Conservation (phyloP, 1,140 invertebrate genomes). For the Pogonomyrmex barbatus region DNA sequence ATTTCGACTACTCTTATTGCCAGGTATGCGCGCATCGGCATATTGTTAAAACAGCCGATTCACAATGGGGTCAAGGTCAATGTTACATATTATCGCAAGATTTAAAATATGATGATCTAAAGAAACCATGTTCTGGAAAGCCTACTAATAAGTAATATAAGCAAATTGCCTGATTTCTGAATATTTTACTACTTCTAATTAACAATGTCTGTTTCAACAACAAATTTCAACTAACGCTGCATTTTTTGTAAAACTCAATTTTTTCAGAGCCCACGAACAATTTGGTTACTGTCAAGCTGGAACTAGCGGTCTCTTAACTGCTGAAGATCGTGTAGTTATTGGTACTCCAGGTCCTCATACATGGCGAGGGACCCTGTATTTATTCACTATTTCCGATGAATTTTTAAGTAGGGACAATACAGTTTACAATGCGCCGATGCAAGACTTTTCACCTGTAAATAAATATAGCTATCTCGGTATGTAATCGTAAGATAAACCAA, state of each 20-base stretch:
- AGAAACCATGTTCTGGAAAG: slow-evolving; percentile 93
- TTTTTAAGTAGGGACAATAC: slow-evolving; percentile 92
- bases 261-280: slow-evolving; percentile 92
- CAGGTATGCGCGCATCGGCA: slow-evolving; percentile 97
- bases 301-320: slow-evolving; percentile 92
- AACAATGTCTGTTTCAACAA: not conserved
- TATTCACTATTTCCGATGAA: slow-evolving; percentile 91
- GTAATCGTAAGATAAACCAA: not conserved
- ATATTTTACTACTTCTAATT: slow-evolving; percentile 17
- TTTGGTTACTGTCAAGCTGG: slow-evolving; percentile 97
- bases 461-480: slow-evolving; percentile 96
- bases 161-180: not conserved
- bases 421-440: slow-evolving; percentile 91
- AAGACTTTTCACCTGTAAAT: slow-evolving; percentile 90
- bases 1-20: slow-evolving; percentile 65
- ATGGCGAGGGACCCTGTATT: slow-evolving; percentile 95
- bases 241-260: not conserved
- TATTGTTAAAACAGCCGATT: slow-evolving; percentile 89
- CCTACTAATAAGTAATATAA: slow-evolving; percentile 89
- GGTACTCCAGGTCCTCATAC: slow-evolving; percentile 95
- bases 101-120: slow-evolving; percentile 90
- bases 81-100: slow-evolving; percentile 94
- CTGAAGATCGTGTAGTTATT: slow-evolving; percentile 93
- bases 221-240: slow-evolving; percentile 23
- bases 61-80: slow-evolving; percentile 94